Evolutionary conservation across 2,113 vertebrate species (phyloP), one percentile per base, ranked within the genome.

Genomic region (Hypomesus transpacificus): DNA sequence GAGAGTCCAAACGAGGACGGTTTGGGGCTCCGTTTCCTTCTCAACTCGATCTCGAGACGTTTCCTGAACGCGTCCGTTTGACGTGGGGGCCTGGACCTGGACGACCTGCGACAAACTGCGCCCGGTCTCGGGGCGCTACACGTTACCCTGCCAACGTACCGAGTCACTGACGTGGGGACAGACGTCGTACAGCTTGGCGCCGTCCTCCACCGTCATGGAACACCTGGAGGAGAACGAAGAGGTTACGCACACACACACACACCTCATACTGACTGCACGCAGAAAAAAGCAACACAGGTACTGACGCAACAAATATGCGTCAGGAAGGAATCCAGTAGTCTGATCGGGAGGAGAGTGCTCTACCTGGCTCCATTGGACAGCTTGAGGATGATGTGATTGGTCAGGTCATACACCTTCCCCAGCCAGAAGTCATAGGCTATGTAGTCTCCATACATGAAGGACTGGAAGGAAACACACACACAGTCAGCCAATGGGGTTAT

Each of bases 391-490:
- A 99, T 95, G 85, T 97, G 97, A 87, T 97, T 98, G 86, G 97
- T 98, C 85, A 99, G 87, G 86, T 99, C 96, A 13, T 98, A 98
- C 64, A 99, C 96, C 82, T 98, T 98, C 61, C 97, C 97, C 73
- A 99, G 88, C 97, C 97, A 99, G 92, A 96, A 98, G 88, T 99
- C 96, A 2, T 97, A 98, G 64, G 95, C 96, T 14, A 99, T 97
- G 85, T 98, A 99, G 90, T 99, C 97, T 9, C 96, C 96, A 9
- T 99, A 98, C 96, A 98, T 97, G 80, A 98, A 98, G 31, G 96
- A 96, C 97, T 98, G 73, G 0, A 6, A 17, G 6, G 59, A 39
- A 63, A 24, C 59, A 69, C 3, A 73, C 64, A 1, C 6, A 60
- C 1, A 73, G 61, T 16, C 50, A 20, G 31, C 28, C 62, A 52